phyloP scores from a whole-genome alignment of 1,140 invertebrate genomes.

The Oryctes rhinoceros region DNA sequence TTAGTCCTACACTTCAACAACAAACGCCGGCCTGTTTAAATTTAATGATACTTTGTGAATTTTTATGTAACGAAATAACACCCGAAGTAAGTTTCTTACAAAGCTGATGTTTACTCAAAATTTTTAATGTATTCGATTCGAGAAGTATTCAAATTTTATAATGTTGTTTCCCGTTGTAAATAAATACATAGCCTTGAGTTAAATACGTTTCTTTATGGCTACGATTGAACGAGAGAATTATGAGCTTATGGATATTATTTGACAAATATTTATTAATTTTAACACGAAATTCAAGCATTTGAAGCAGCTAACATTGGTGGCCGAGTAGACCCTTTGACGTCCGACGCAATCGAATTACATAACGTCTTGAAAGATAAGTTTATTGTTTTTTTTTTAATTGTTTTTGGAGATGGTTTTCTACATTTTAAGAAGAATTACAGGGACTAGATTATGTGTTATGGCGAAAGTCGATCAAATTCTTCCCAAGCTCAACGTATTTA shows the following conservation, averaged over 20 bases:
- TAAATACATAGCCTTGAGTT: not conserved
- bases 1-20: constrained; percentile 29
- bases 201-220: not conserved
- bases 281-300: not conserved
- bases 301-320: no score
- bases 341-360: no score
- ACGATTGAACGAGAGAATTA: not conserved
- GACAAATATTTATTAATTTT: not conserved
- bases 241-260: not conserved
- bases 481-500: no score
- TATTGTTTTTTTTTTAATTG: no score
- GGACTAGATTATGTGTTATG: no score
- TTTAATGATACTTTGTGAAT: constrained; percentile 25
- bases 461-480: no score
- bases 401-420: no score
- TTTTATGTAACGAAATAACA: constrained; percentile 19
- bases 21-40: constrained; percentile 21
- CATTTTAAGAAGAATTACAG: no score
- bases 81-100: constrained; percentile 10
- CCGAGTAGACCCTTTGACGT: no score
- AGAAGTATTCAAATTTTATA: not conserved
- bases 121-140: not conserved
- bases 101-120: not conserved
- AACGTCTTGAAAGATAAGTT: no score
- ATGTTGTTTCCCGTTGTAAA: not conserved